Conservation (phyloP, 2,888 invertebrate genomes). For the Harmothoe impar region DNA sequence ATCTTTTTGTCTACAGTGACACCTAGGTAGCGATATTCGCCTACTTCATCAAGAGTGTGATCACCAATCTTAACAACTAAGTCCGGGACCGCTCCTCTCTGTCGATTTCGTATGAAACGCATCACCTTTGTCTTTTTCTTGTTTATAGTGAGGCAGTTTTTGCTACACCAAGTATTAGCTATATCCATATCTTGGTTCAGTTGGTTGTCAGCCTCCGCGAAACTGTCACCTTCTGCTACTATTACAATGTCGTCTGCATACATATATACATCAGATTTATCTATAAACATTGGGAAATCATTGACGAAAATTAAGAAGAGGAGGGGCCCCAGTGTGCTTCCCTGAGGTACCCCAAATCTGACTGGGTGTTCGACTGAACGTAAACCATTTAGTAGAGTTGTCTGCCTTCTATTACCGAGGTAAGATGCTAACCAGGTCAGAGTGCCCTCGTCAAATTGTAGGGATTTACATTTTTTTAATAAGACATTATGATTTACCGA, state of each 20-base stretch:
- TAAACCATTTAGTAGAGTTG: no score
- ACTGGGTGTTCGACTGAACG: not conserved
- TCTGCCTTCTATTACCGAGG: not conserved
- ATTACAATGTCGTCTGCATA: conserved; percentile 25
- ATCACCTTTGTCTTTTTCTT: not conserved
- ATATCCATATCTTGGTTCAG: not conserved
- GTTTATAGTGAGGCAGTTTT: not conserved
- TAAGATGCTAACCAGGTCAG: not conserved
- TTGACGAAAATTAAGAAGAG: not conserved
- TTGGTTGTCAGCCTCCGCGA: no score
- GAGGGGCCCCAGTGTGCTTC: not conserved
- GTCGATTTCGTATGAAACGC: no score
- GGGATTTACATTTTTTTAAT: not conserved
- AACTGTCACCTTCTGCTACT: not conserved
- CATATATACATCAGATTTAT: no score
- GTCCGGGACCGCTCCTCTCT: no score
- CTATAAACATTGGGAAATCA: no score
- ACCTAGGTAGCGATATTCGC: no score
- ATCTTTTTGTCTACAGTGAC: no score
- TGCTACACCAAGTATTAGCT: not conserved
- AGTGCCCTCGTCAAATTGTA: not conserved
- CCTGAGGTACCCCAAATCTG: not conserved
- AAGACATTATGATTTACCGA: no score
- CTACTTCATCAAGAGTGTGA: no score
- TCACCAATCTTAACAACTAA: no score